Evolutionary conservation across 1,140 invertebrate species (phyloP).

Genomic region (Hycleus phaleratus): DNA sequence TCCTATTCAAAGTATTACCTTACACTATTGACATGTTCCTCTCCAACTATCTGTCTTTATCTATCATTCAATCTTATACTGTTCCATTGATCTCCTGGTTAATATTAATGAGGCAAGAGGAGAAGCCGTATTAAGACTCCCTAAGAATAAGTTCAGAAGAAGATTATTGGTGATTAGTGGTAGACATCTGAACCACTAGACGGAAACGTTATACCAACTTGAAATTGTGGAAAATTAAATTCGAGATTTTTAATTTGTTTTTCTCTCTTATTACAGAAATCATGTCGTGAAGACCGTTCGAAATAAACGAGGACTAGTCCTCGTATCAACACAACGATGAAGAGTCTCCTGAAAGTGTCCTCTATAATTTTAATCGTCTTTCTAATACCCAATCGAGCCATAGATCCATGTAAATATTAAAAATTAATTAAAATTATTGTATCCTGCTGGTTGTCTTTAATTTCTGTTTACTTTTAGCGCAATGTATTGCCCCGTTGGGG

Average conservation of each 20-base stretch:
- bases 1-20: constrained; percentile 25
- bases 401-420: neutral
- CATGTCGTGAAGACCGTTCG: neutral
- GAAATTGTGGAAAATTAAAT: constrained; percentile 4
- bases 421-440: neutral
- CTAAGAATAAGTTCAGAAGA: constrained; percentile 20
- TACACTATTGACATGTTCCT: constrained; percentile 28
- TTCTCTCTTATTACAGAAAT: neutral
- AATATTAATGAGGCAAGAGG: constrained; percentile 26
- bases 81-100: constrained; percentile 16
- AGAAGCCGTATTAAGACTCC: constrained; percentile 22
- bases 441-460: neutral
- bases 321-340: neutral
- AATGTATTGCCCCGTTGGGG: constrained; percentile 77
- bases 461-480: constrained; percentile 41
- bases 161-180: constrained; percentile 28
- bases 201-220: constrained; percentile 10
- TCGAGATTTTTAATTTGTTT: neutral
- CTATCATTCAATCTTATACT: too few relatives aligned
- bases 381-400: neutral
- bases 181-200: constrained; percentile 19
- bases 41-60: neutral
- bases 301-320: neutral
- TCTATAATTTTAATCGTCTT: neutral
- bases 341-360: neutral